A percentile compares a stretch with the other conserved stretches of the same genome.
Conservation (phyloP, 2,113 vertebrate species). For the Trinectes maculatus region DNA sequence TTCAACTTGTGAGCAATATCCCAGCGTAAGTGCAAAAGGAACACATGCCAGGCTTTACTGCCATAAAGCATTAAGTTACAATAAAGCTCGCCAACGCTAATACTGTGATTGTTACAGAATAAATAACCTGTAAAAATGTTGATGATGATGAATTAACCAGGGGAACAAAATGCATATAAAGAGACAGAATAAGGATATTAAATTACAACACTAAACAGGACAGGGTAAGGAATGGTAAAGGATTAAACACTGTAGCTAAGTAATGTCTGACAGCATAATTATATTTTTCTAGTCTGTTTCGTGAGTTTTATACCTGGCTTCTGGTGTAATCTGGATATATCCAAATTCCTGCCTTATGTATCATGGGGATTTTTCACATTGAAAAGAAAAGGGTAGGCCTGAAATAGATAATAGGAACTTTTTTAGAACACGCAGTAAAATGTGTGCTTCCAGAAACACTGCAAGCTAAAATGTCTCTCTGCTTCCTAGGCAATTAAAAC, state of each 20-base stretch:
- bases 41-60: constrained; percentile 36
- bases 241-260: constrained; percentile 58
- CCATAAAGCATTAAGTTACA: constrained; percentile 52
- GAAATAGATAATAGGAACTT: constrained; percentile 23
- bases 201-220: constrained; percentile 39
- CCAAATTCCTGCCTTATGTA: constrained; percentile 53
- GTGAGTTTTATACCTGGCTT: constrained; percentile 63
- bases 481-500: constrained; percentile 69
- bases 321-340: constrained; percentile 68
- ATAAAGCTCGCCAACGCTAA: constrained; percentile 54
- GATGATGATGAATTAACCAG: constrained; percentile 67
- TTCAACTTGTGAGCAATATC: constrained; percentile 55
- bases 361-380: constrained; percentile 36
- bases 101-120: constrained; percentile 52
- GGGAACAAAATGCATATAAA: constrained; percentile 45
- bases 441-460: constrained; percentile 15
- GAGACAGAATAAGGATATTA: constrained; percentile 37
- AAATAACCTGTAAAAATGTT: constrained; percentile 41
- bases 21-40: constrained; percentile 38
- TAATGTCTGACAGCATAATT: constrained; percentile 54
- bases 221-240: constrained; percentile 40
- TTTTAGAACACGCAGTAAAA: constrained; percentile 28
- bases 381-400: constrained; percentile 22
- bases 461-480: constrained; percentile 37
- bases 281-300: constrained; percentile 55